These are phyloP conservation scores for Poeciliopsis retropinna DNA, from an alignment of 2,113 vertebrate genomes.

Conservation along the genomic window DNA sequence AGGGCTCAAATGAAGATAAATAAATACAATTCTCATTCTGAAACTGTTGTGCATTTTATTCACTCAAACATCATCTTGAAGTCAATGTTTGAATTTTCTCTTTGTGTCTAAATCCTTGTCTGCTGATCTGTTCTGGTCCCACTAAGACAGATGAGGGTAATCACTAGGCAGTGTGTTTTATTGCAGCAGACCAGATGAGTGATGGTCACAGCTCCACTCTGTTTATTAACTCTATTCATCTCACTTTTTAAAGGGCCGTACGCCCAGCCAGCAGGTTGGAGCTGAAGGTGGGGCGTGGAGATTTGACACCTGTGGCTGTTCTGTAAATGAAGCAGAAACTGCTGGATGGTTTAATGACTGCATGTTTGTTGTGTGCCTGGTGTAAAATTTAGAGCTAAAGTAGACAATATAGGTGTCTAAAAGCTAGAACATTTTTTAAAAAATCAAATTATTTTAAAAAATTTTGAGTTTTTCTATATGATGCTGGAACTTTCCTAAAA, in stretches of 20 bases:
- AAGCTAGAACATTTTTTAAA: too few relatives aligned
- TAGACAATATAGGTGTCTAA: too few relatives aligned
- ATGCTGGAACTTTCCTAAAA: too few relatives aligned
- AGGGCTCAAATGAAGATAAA: background rate
- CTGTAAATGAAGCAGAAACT: background rate
- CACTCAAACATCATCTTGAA: background rate
- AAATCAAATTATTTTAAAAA: too few relatives aligned
- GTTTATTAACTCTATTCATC: constrained; percentile 73
- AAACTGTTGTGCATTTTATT: background rate
- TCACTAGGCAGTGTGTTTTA: constrained; percentile 72
- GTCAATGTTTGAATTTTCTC: background rate
- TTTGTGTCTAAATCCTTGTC: background rate
- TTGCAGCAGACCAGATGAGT: constrained; percentile 58
- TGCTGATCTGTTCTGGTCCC: constrained; percentile 18
- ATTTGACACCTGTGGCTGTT: background rate
- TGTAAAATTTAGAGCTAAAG: background rate
- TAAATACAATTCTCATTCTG: constrained; percentile 9
- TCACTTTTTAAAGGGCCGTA: constrained; percentile 43
- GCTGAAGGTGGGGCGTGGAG: constrained; percentile 9
- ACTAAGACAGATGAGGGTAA: constrained; percentile 71
- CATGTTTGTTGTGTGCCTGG: background rate
- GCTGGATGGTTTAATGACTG: background rate
- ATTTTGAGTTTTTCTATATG: too few relatives aligned
- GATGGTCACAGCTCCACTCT: constrained; percentile 33
- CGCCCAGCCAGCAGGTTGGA: constrained; percentile 10